These are phyloP conservation scores for Arnoldichthys spilopterus DNA, from an alignment of 2,797 vertebrate genomes.

Conservation along the genomic window DNA sequence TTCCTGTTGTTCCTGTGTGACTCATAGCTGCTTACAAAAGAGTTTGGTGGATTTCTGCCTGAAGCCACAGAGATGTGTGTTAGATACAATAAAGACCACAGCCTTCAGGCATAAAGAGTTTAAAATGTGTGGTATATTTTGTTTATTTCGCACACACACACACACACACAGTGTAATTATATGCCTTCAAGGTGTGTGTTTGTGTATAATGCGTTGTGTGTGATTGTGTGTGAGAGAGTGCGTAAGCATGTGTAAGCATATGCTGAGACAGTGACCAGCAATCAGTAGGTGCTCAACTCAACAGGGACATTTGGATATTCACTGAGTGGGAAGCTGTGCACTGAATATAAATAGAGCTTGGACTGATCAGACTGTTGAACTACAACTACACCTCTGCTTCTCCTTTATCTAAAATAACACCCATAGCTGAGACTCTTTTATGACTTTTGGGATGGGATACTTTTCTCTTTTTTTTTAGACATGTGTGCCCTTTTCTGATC, in stretches of 20 bases:
- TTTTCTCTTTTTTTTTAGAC: not conserved
- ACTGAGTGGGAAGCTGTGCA: not conserved
- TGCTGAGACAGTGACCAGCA: not conserved
- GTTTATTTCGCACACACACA: not conserved
- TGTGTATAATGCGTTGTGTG: not conserved
- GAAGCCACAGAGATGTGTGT: not conserved
- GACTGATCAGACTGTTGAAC: not conserved
- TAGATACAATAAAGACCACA: constrained; percentile 10
- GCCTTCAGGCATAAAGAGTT: constrained; percentile 23
- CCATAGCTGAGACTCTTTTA: not conserved
- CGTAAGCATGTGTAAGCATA: not conserved
- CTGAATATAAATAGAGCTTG: not conserved
- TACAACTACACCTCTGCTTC: not conserved
- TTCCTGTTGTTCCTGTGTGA: constrained; percentile 30
- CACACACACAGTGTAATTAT: not conserved
- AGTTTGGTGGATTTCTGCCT: constrained; percentile 9
- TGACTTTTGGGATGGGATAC: not conserved
- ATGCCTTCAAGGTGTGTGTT: not conserved
- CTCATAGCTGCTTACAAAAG: constrained; percentile 20
- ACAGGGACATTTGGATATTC: not conserved
- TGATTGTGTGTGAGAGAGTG: not conserved
- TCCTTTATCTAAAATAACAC: not conserved
- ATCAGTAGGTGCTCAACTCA: not conserved
- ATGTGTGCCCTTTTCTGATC: not conserved
- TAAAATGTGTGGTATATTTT: constrained; percentile 17